These are phyloP conservation scores for Acrobasis repandana DNA, from an alignment of 2,888 invertebrate species.

Conservation along the genomic window DNA sequence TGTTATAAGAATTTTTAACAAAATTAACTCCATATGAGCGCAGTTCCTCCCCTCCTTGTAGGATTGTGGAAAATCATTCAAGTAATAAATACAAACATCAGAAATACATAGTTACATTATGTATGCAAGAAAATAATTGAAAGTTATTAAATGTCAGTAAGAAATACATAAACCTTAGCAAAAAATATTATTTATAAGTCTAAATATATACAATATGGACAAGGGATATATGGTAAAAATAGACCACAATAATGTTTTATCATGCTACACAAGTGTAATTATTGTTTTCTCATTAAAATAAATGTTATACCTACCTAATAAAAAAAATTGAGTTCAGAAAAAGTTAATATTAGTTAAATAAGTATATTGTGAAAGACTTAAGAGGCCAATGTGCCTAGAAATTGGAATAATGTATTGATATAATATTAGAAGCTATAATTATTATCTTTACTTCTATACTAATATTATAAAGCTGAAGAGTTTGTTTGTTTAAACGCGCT, in stretches of 20 bases:
- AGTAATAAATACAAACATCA: constrained; percentile 46
- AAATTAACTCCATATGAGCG: constrained; percentile 16
- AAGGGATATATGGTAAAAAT: neutral
- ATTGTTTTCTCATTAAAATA: too few species aligned
- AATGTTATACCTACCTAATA: too few species aligned
- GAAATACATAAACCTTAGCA: neutral
- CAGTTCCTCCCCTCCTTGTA: constrained; percentile 35
- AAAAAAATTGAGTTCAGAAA: too few species aligned
- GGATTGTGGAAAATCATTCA: constrained; percentile 38
- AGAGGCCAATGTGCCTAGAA: too few species aligned
- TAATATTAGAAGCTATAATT: too few species aligned
- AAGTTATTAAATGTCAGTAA: neutral
- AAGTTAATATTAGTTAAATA: too few species aligned
- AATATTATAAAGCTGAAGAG: too few species aligned
- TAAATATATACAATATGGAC: constrained; percentile 6
- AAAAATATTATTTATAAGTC: constrained; percentile 20
- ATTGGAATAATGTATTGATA: too few species aligned
- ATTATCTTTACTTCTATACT: too few species aligned
- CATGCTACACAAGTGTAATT: neutral
- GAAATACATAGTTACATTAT: constrained; percentile 30
- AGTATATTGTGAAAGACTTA: too few species aligned
- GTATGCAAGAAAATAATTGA: neutral
- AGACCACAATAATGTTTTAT: neutral
- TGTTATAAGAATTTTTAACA: neutral
- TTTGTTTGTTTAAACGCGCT: too few species aligned